A percentile compares a stretch with the other conserved stretches of the same genome.
These are phyloP conservation scores for Euura saliciscinereae DNA, from an alignment of 1,140 invertebrate genomes.

Conservation along the genomic window DNA sequence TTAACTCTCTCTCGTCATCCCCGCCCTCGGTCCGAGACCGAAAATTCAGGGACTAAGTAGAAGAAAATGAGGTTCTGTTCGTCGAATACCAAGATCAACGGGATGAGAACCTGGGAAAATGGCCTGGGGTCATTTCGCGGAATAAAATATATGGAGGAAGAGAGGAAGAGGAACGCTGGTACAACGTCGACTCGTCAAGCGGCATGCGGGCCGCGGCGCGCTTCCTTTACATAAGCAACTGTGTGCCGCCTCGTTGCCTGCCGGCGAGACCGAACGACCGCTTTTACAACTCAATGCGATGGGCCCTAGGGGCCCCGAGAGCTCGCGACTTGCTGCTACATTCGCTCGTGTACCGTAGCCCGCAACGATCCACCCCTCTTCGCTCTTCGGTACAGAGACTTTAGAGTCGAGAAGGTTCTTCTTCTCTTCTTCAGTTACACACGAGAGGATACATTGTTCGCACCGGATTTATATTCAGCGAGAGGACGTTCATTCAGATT, in stretches of 20 bases:
- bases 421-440: background rate
- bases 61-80: constrained; percentile 18
- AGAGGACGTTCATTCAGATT: background rate
- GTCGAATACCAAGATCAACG: constrained; percentile 15
- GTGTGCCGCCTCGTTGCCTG: constrained; percentile 56
- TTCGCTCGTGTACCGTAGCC: constrained; percentile 29
- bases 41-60: constrained; percentile 31
- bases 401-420: background rate
- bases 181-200: constrained; percentile 61
- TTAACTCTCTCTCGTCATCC: constrained; percentile 53
- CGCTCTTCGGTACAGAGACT: too few relatives aligned
- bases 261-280: constrained; percentile 52
- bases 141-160: constrained; percentile 6
- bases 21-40: constrained; percentile 24
- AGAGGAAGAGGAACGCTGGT: constrained; percentile 43
- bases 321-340: constrained; percentile 22
- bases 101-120: background rate
- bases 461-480: background rate
- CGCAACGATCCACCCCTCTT: background rate
- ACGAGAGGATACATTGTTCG: background rate
- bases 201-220: constrained; percentile 49
- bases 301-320: constrained; percentile 37
- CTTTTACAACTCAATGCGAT: constrained; percentile 61
- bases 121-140: constrained; percentile 7
- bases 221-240: constrained; percentile 58